These are phyloP conservation scores for Tyrannus savana DNA, from an alignment of 2,113 vertebrate genomes.

Conservation along the genomic window DNA sequence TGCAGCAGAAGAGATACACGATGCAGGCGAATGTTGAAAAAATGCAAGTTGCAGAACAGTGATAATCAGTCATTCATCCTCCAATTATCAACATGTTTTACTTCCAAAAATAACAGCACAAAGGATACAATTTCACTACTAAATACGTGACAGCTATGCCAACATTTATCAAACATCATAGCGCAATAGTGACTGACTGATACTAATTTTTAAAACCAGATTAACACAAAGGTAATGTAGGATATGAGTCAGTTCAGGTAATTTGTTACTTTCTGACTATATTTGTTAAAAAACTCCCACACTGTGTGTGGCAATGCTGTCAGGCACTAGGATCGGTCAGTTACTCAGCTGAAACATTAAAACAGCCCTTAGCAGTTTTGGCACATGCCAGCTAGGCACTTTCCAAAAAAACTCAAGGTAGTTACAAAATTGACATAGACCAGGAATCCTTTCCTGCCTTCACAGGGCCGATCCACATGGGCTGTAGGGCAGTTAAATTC, in stretches of 20 bases:
- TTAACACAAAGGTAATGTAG: background rate
- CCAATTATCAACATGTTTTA: background rate
- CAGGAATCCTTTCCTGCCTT: background rate
- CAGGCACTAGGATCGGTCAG: background rate
- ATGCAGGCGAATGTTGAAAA: background rate
- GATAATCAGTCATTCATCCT: background rate
- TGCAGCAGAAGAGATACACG: background rate
- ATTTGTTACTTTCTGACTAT: background rate
- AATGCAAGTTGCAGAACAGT: background rate
- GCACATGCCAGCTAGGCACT: background rate
- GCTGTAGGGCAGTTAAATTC: background rate
- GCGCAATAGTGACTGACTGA: background rate
- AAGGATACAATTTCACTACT: background rate
- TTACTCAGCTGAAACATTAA: background rate
- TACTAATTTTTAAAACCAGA: background rate
- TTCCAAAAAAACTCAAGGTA: background rate
- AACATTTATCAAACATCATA: background rate
- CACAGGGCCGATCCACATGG: background rate
- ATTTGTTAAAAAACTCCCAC: background rate
- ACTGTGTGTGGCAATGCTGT: background rate
- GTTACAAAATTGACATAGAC: background rate
- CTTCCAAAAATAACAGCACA: background rate
- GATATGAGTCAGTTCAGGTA: accelerated
- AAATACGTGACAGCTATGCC: background rate
- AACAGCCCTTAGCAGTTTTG: background rate